Evolutionary conservation across 2,888 invertebrate genomes (phyloP).

Genomic region (Marronus borbonicus): DNA sequence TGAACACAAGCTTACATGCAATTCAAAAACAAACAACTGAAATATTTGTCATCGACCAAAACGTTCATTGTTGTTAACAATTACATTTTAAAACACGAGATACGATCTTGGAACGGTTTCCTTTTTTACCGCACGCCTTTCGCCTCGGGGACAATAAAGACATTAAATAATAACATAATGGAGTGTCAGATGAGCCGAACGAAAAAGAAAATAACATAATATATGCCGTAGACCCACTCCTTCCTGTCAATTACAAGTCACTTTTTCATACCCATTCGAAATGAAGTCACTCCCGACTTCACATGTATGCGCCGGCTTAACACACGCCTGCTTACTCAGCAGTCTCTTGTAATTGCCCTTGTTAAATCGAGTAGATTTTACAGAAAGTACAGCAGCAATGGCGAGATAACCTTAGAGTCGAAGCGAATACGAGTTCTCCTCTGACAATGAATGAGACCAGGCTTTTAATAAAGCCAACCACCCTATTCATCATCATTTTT

Average conservation of each 20-base stretch:
- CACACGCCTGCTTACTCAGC: constrained; percentile 52
- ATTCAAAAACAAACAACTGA: background rate
- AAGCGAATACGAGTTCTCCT: constrained; percentile 31
- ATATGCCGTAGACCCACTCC: constrained; percentile 55
- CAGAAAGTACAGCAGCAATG: constrained; percentile 37
- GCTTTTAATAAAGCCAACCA: constrained; percentile 52
- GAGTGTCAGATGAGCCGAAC: constrained; percentile 54
- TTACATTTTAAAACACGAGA: constrained; percentile 3
- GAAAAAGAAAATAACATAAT: constrained; percentile 50
- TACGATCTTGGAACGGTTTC: background rate
- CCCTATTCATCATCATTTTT: constrained; percentile 52
- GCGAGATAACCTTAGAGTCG: constrained; percentile 34
- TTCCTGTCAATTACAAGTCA: constrained; percentile 55
- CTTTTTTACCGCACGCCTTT: constrained; percentile 27
- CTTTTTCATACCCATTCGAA: constrained; percentile 49
- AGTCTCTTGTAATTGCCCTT: constrained; percentile 52
- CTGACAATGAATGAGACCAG: constrained; percentile 34
- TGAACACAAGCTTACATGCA: too few relatives aligned
- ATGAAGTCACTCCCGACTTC: constrained; percentile 49
- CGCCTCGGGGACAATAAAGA: constrained; percentile 54
- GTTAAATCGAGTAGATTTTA: constrained; percentile 53
- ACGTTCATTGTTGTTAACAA: background rate
- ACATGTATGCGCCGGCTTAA: constrained; percentile 49
- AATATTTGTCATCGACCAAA: constrained; percentile 1
- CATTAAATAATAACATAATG: constrained; percentile 57